Evolutionary conservation across 2,113 vertebrate genomes (phyloP), one percentile per base, ranked within the genome.

Genomic region (Pollimyrus isidori): DNA sequence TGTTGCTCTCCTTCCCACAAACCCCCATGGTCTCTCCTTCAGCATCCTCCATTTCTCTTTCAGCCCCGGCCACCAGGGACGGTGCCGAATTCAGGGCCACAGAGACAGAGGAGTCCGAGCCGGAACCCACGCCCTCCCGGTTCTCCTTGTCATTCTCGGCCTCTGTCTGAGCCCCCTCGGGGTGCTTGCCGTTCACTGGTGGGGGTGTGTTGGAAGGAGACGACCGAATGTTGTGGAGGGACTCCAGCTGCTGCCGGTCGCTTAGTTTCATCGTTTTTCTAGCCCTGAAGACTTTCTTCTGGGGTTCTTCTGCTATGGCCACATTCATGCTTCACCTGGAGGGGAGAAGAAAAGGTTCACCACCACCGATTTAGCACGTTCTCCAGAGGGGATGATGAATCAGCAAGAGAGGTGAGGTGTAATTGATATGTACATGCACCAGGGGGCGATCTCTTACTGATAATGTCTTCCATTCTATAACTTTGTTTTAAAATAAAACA

Each of bases 251-350:
- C 13, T 96, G 96, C 15, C 97, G 93, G 91, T 96, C 96, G 83
- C 97, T 97, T 48, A 90, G 92, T 94, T 96, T 93, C 96, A 97
- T 97, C 9, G 96, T 97, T 94, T 97, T 97, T 83, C 96, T 94
- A 84, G 97, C 97, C 92, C 96, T 96, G 87, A 97, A 97, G 49
- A 97, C 89, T 93, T 96, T 97, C 93, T 95, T 97, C 91, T 96
- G 96, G 92, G 94, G 96, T 91, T 97, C 97, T 91, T 97, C 96
- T 91, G 93, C 87, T 91, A 91, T 92, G 53, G 88, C 90, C n/a
- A 87, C 88, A 53, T 97, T 96, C 97, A 97, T 97, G 93, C 95
- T 95, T 93, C 94, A 91, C 92, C 95, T 90, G 48, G 11, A 62
- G 53, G 62, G 11, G 39, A 21, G 39, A 56, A 58, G 86, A 89